Percentiles rank a stretch among this genome's conserved stretches.
Conservation (phyloP, 2,888 invertebrate genomes). For the Baronia brevicornis region DNA sequence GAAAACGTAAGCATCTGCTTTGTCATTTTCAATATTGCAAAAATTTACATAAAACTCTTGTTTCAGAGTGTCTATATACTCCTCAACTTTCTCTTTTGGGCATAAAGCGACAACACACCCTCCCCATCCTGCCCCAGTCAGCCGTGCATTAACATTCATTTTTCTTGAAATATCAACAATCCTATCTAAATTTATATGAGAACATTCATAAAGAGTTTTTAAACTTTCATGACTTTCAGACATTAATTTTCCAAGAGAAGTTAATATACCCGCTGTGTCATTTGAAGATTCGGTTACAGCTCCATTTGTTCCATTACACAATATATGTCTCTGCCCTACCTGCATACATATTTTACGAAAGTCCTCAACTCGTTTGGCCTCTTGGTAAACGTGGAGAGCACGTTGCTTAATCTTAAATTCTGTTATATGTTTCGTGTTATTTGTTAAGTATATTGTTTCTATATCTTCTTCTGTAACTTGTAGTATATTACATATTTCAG, state of each 20-base stretch:
- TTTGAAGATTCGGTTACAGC: conserved; percentile 22
- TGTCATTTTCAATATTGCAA: conserved; percentile 67
- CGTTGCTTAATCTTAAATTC: conserved; percentile 88
- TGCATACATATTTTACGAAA: conserved; percentile 81
- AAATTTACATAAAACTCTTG: conserved; percentile 80
- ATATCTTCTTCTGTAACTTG: conserved; percentile 77
- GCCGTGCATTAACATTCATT: conserved; percentile 85
- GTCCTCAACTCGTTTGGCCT: conserved; percentile 88
- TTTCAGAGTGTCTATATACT: conserved; percentile 81
- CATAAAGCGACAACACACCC: conserved; percentile 95
- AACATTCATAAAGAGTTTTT: conserved; percentile 91
- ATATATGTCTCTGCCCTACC: conserved; percentile 30
- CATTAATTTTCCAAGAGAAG: conserved; percentile 87
- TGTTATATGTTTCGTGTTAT: conserved; percentile 78
- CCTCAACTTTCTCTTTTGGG: conserved; percentile 76
- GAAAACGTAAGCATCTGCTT: conserved; percentile 79
- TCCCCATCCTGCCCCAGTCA: conserved; percentile 99
- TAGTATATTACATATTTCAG: conserved; percentile 79
- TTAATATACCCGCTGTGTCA: conserved; percentile 51
- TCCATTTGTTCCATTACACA: conserved; percentile 31
- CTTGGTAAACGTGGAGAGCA: conserved; percentile 92
- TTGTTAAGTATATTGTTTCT: conserved; percentile 56
- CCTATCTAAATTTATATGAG: conserved; percentile 89
- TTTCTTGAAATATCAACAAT: conserved; percentile 84
- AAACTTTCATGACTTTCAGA: conserved; percentile 91